A percentile compares a stretch with the other conserved stretches of the same genome.
phyloP scores from a whole-genome alignment of 1,140 invertebrate genomes.

The Drosophila tani region DNA sequence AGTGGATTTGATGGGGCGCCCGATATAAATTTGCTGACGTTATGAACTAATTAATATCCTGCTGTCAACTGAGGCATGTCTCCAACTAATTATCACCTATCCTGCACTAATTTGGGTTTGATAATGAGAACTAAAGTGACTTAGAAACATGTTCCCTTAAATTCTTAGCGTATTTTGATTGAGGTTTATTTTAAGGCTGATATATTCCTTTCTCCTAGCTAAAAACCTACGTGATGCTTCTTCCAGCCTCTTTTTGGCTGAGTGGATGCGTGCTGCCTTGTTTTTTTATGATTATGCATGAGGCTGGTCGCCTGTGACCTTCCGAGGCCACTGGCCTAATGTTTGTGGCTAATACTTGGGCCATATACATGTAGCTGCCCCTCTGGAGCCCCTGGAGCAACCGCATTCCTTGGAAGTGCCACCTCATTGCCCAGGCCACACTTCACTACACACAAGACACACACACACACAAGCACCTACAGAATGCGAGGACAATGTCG shows the following conservation, averaged over 20 bases:
- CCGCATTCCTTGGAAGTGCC: slow-evolving; percentile 13
- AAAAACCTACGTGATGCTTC: slow-evolving; percentile 40
- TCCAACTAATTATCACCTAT: neutral
- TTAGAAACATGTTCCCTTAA: neutral
- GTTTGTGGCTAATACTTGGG: slow-evolving; percentile 42
- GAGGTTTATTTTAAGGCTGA: neutral
- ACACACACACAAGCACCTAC: slow-evolving; percentile 31
- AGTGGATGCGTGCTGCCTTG: slow-evolving; percentile 8
- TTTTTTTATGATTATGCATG: slow-evolving; percentile 64
- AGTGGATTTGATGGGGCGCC: neutral
- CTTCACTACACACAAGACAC: slow-evolving; percentile 58
- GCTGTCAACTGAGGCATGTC: neutral
- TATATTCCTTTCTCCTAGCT: neutral
- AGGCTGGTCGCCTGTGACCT: slow-evolving; percentile 16
- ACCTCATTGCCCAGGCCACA: slow-evolving; percentile 33
- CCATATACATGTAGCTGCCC: neutral
- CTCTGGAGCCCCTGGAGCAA: neutral
- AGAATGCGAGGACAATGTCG: slow-evolving; percentile 58
- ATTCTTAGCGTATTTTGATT: neutral
- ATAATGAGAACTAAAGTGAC: neutral
- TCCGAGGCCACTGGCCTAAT: slow-evolving; percentile 29
- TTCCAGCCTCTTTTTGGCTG: slow-evolving; percentile 8
- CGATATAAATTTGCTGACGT: slow-evolving; percentile 29
- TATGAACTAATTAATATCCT: slow-evolving; percentile 24
- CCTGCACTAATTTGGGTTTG: neutral